phyloP scores from a whole-genome alignment of 2,113 vertebrate species.

The Nothocercus julius region DNA sequence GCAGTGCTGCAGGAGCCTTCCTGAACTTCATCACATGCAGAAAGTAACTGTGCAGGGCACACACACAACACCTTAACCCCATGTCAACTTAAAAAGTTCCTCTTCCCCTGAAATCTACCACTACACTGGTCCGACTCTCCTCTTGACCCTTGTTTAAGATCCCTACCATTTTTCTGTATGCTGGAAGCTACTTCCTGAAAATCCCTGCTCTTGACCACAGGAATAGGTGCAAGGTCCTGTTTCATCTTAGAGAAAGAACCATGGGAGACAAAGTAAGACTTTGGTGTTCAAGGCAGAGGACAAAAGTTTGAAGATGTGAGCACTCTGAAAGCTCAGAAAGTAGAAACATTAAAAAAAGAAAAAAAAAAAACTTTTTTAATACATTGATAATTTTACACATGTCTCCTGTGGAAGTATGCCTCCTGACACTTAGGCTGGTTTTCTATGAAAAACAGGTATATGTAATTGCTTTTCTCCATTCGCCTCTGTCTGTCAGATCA shows the following conservation, averaged over 20 bases:
- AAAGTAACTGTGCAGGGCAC: not conserved
- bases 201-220: not conserved
- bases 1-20: not conserved
- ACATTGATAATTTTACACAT: not conserved
- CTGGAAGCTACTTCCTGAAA: not conserved
- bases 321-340: not conserved
- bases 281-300: not conserved
- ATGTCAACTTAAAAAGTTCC: not conserved
- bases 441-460: not conserved
- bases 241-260: accelerated
- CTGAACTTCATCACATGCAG: not conserved
- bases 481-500: not conserved
- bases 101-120: not conserved
- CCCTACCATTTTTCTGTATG: not conserved
- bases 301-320: not conserved
- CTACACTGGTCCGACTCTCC: not conserved
- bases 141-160: not conserved
- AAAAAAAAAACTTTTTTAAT: not conserved
- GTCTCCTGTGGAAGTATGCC: not conserved
- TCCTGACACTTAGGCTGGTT: not conserved
- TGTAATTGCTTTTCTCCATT: too few relatives aligned
- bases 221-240: not conserved
- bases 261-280: not conserved
- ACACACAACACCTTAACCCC: not conserved
- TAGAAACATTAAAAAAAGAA: not conserved